phyloP scores from a whole-genome alignment of 2,888 invertebrate genomes.

The Brenthis daphne region DNA sequence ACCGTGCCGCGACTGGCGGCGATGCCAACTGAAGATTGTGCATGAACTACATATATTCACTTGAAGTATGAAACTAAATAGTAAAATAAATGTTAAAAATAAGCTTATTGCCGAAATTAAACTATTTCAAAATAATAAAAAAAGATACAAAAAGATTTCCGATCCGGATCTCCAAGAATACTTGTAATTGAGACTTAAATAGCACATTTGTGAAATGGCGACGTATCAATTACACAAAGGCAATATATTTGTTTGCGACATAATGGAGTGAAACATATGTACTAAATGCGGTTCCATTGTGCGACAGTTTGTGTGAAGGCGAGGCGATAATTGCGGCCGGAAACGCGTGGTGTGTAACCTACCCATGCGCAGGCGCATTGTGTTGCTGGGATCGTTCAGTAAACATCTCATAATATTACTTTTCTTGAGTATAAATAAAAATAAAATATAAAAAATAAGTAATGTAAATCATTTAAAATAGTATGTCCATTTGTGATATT shows the following conservation, averaged over 20 bases:
- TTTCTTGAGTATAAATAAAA: no score
- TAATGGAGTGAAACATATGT: conserved; percentile 27
- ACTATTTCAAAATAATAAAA: not conserved
- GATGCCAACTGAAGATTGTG: no score
- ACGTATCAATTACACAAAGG: conserved; percentile 39
- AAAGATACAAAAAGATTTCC: conserved; percentile 17
- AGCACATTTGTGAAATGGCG: conserved; percentile 26
- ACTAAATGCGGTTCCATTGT: conserved; percentile 24
- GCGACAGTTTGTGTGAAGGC: conserved; percentile 14
- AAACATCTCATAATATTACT: no score
- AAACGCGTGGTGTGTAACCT: conserved; percentile 8
- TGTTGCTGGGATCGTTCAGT: not conserved
- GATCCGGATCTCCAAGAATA: conserved; percentile 17
- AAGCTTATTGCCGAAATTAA: not conserved
- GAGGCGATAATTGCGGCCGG: conserved; percentile 28
- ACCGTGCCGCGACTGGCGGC: no score
- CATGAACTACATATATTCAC: not conserved
- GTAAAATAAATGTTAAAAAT: not conserved
- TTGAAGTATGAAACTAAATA: not conserved
- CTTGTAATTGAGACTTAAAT: conserved; percentile 25
- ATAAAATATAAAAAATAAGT: no score
- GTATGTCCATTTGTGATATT: no score
- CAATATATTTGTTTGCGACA: conserved; percentile 10
- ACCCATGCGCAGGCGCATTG: conserved; percentile 6
- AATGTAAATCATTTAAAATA: no score